Base-by-base conservation (phyloP, 2,113 vertebrate species). In the Scomber colias region DNA sequence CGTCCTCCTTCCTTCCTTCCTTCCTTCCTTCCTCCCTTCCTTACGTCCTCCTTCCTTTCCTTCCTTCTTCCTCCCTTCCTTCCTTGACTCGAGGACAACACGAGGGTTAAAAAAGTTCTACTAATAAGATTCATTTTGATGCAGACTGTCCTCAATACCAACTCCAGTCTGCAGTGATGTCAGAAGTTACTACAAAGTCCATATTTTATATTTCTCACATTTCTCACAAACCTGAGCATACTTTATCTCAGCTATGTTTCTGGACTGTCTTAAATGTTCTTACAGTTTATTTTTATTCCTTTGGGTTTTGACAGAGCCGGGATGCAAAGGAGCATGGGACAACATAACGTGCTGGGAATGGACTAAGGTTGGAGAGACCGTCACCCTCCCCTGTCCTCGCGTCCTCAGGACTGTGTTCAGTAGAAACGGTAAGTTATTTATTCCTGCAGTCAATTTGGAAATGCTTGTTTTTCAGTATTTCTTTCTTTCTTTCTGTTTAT, bases 301-400 rank as follows among this genome's bases (percentile, higher is more conserved):
- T 64, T 63, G 57, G 16, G 17, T 68, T 72, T 49, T 40, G 4
- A 62, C 84, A 92, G 90, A 54, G 6, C 21, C 75, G 82, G 96
- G 95, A 3, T 93, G 92, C 60, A 88, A 35, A 84, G 92, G 91
- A 74, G 12, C 5, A 0, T 92, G 92, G 92, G 90, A 93, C 85
- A 92, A 73, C 71, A 90, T 92, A 0, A 83, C 91, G 2, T 93
- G 92, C 75, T 93, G 92, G 92, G 76, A 89, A 14, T 59, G 48
- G n/a, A 75, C 88, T 0, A 80, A 53, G 19, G 11, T 86, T 1
- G 91, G 91, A 45, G 65, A 89, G 46, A 86, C 75, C 0, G 27
- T 87, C 80, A 92, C 90, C 62, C 83, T 92, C 69, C 49, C 78
- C 2, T 93, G 92, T 71, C 91, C 92, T 4, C 76, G 82, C 31